Conservation (phyloP, 2,888 invertebrate species). For the Latrodectus hesperus region DNA sequence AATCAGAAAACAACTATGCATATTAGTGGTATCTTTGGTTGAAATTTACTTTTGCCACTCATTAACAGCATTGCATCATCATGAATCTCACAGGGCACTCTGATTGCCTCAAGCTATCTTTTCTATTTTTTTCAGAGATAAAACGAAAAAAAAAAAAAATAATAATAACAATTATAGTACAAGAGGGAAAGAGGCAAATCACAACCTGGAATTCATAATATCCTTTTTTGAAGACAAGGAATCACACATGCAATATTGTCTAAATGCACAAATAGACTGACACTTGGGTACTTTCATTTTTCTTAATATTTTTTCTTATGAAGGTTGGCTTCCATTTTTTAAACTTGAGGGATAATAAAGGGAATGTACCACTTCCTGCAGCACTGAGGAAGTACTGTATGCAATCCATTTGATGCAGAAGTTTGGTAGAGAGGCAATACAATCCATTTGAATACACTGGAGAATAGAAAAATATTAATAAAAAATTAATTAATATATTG, state of each 20-base stretch:
- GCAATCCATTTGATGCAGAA: conserved; percentile 67
- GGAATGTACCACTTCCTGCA: conserved; percentile 68
- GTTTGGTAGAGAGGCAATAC: conserved; percentile 66
- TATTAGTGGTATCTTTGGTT: not conserved
- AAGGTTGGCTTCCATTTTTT: conserved; percentile 41
- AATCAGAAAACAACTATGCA: not conserved
- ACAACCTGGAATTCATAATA: conserved; percentile 47
- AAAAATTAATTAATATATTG: not conserved
- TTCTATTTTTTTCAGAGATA: not conserved
- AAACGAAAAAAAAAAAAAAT: not conserved
- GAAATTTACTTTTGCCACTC: not conserved
- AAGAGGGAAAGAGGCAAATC: conserved; percentile 23
- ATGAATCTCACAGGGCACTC: not conserved
- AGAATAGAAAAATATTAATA: conserved; percentile 21
- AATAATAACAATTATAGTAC: not conserved
- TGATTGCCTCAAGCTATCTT: not conserved
- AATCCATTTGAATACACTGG: conserved; percentile 66
- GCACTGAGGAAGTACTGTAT: conserved; percentile 50
- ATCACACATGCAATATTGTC: conserved; percentile 50
- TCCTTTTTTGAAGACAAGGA: conserved; percentile 44
- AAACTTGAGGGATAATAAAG: conserved; percentile 57
- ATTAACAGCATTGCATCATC: not conserved
- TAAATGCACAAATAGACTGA: conserved; percentile 67
- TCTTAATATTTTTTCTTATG: conserved; percentile 9
- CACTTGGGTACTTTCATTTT: conserved; percentile 43